These are phyloP conservation scores for Cochlearius cochlearius DNA, from an alignment of 2,113 vertebrate genomes.

Conservation along the genomic window DNA sequence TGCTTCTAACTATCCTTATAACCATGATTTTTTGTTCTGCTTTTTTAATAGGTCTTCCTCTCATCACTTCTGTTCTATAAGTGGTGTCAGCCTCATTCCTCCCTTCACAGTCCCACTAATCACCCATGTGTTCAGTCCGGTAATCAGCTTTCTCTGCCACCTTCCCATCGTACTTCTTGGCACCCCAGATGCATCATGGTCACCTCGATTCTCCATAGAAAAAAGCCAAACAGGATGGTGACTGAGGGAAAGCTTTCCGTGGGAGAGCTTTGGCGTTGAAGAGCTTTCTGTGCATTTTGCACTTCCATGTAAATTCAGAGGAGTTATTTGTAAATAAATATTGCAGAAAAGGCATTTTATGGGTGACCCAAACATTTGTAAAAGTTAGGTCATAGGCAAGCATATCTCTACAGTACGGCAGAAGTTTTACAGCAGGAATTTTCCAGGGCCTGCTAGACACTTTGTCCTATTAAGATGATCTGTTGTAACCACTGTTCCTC, in stretches of 20 bases:
- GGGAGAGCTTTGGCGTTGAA: neutral
- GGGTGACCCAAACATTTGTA: neutral
- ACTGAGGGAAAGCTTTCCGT: neutral
- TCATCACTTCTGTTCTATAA: neutral
- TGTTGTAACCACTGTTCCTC: constrained; percentile 24
- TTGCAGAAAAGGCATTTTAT: neutral
- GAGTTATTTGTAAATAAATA: neutral
- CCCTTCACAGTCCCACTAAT: neutral
- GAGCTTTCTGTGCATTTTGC: neutral
- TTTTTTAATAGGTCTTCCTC: neutral
- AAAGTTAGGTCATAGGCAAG: neutral
- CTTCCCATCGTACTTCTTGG: neutral
- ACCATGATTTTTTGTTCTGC: neutral
- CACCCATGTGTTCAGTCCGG: neutral
- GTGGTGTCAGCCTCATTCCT: neutral
- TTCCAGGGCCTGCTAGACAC: constrained; percentile 9
- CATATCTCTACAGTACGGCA: neutral
- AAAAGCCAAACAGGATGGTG: neutral
- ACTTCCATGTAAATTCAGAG: neutral
- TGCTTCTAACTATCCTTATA: neutral
- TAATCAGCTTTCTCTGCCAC: neutral
- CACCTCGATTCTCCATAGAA: neutral
- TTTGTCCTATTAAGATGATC: constrained; percentile 45
- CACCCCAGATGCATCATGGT: neutral
- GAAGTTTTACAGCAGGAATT: constrained; percentile 30